Percentiles rank a stretch among this genome's conserved stretches.
These are phyloP conservation scores for Leuctra nigra DNA, from an alignment of 2,888 invertebrate genomes.

Conservation along the genomic window DNA sequence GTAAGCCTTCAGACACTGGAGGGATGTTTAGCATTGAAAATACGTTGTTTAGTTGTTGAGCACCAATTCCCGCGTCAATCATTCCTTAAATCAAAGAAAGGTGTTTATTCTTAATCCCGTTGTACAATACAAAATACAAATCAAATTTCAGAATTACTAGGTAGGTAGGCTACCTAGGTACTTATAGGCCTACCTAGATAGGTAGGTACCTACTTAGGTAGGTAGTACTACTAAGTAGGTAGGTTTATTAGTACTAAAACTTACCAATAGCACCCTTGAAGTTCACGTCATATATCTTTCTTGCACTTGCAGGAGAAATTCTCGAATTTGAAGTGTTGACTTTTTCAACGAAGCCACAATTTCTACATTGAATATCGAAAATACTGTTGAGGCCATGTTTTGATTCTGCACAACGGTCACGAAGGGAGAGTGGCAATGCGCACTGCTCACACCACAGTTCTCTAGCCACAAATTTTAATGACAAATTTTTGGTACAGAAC, in stretches of 20 bases:
- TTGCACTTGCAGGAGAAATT: background rate
- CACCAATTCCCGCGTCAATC: background rate
- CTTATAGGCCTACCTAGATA: background rate
- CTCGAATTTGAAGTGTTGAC: background rate
- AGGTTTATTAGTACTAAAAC: background rate
- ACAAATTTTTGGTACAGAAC: background rate
- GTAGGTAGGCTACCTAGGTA: background rate
- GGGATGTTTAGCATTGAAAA: background rate
- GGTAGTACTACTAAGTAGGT: too few relatives aligned
- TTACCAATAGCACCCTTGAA: background rate
- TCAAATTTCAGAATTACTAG: background rate
- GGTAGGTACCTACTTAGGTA: background rate
- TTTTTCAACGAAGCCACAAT: background rate
- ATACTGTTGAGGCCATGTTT: background rate
- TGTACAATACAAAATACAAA: too few relatives aligned
- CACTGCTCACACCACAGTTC: background rate
- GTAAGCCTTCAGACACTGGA: background rate
- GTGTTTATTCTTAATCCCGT: too few relatives aligned
- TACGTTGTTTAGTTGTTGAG: background rate
- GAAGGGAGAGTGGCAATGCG: background rate
- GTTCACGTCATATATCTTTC: background rate
- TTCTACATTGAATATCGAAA: background rate
- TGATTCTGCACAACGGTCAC: background rate
- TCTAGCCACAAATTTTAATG: background rate
- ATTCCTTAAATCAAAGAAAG: background rate